A percentile compares a stretch with the other conserved stretches of the same genome.
Evolutionary conservation across 2,888 invertebrate genomes (phyloP).

Genomic region (Lasioglossum pauxillum): DNA sequence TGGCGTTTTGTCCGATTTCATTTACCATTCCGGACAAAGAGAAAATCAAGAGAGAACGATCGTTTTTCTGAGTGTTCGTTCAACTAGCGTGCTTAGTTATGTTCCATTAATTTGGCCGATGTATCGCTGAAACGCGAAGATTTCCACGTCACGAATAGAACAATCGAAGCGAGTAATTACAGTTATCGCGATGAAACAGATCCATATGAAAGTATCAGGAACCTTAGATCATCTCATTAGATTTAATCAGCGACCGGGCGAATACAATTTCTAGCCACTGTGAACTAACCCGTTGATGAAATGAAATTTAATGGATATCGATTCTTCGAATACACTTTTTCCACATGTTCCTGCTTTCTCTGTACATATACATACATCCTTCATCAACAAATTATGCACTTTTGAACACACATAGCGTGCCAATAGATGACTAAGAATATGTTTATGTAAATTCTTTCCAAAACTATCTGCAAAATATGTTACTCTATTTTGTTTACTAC

Average conservation of each 20-base stretch:
- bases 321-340: neutral
- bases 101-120: constrained; percentile 59
- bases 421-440: neutral
- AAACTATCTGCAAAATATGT: neutral
- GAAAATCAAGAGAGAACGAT: constrained; percentile 52
- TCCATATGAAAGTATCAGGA: constrained; percentile 41
- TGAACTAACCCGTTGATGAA: neutral
- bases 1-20: neutral
- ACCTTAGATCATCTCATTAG: constrained; percentile 41
- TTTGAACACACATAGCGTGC: neutral
- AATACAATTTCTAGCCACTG: neutral
- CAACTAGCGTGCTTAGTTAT: constrained; percentile 45
- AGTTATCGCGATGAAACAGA: constrained; percentile 38
- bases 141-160: constrained; percentile 53
- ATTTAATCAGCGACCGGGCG: constrained; percentile 11
- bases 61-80: constrained; percentile 22
- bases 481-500: neutral
- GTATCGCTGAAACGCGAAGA: constrained; percentile 42
- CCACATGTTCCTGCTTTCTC: neutral
- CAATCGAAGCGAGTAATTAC: constrained; percentile 59
- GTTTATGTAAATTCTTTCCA: neutral
- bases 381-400: neutral
- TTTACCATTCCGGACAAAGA: constrained; percentile 1
- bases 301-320: neutral
- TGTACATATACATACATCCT: neutral